A percentile compares a stretch with the other conserved stretches of the same genome.
phyloP scores from a whole-genome alignment of 2,888 invertebrate species.

The Cataglyphis cursor region DNA sequence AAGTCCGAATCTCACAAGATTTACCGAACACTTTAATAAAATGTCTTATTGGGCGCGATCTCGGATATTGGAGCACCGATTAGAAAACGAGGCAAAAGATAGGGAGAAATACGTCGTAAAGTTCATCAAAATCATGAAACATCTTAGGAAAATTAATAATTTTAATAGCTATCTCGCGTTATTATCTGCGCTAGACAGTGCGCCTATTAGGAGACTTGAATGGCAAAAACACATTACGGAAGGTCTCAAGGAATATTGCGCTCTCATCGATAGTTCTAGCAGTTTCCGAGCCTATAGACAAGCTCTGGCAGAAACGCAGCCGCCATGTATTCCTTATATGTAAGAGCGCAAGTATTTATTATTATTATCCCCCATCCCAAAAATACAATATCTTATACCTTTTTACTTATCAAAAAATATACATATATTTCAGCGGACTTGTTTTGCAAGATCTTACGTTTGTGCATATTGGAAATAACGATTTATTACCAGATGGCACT shows the following conservation, averaged over 20 bases:
- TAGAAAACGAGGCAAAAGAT: slow-evolving; percentile 94
- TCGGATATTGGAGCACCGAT: slow-evolving; percentile 93
- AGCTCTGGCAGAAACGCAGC: slow-evolving; percentile 97
- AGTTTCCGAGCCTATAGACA: slow-evolving; percentile 99
- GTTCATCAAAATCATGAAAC: slow-evolving; percentile 99
- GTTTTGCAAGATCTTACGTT: slow-evolving; percentile 99
- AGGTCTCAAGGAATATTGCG: slow-evolving; percentile 97
- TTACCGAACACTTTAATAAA: slow-evolving; percentile 99
- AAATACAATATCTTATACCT: neutral
- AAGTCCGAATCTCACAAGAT: slow-evolving; percentile 98
- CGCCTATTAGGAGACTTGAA: slow-evolving; percentile 96
- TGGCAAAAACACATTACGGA: slow-evolving; percentile 97
- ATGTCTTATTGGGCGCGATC: slow-evolving; percentile 99
- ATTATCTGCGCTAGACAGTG: slow-evolving; percentile 98
- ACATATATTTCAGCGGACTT: slow-evolving; percentile 91
- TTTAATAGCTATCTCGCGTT: slow-evolving; percentile 99
- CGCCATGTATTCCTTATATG: slow-evolving; percentile 99
- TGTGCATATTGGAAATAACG: slow-evolving; percentile 98
- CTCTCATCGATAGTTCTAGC: slow-evolving; percentile 98
- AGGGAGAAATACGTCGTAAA: slow-evolving; percentile 97
- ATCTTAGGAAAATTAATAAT: slow-evolving; percentile 98
- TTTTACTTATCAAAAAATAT: neutral
- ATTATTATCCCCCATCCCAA: neutral
- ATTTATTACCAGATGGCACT: slow-evolving; percentile 94
- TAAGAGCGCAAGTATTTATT: slow-evolving; percentile 87